Conservation (phyloP, 2,113 vertebrate species). For the Prunella himalayana region DNA sequence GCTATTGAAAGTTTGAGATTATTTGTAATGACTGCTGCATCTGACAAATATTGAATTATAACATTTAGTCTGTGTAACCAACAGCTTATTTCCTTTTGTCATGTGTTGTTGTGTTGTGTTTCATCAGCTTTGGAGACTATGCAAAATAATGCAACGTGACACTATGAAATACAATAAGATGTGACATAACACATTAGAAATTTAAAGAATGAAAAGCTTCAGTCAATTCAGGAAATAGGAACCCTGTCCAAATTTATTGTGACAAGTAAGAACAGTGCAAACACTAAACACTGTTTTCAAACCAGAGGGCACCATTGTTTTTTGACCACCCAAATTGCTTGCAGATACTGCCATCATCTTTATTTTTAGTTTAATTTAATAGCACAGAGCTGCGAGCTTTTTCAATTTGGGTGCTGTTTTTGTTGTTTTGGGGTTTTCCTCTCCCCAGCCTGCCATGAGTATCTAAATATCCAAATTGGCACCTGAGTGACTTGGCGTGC, state of each 20-base stretch:
- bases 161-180: conserved; percentile 48
- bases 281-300: conserved; percentile 51
- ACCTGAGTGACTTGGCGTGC: conserved; percentile 23
- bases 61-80: background rate
- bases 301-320: conserved; percentile 31
- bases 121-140: background rate
- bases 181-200: conserved; percentile 61
- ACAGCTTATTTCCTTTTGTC: background rate
- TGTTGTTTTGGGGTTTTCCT: background rate
- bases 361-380: conserved; percentile 41
- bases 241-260: conserved; percentile 43
- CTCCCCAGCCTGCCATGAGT: background rate
- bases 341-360: conserved; percentile 32
- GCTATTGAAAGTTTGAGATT: background rate
- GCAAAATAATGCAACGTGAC: conserved; percentile 36
- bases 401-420: background rate
- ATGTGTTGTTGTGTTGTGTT: conserved; percentile 33
- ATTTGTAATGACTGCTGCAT: background rate
- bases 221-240: conserved; percentile 33
- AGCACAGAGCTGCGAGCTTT: background rate
- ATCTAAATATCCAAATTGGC: conserved; percentile 42
- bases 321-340: conserved; percentile 47
- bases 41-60: background rate
- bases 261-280: conserved; percentile 33
- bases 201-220: conserved; percentile 54